Evolutionary conservation across 1,140 invertebrate species (phyloP), one percentile per base, ranked within the genome.

Genomic region (Heliconius melpomene): DNA sequence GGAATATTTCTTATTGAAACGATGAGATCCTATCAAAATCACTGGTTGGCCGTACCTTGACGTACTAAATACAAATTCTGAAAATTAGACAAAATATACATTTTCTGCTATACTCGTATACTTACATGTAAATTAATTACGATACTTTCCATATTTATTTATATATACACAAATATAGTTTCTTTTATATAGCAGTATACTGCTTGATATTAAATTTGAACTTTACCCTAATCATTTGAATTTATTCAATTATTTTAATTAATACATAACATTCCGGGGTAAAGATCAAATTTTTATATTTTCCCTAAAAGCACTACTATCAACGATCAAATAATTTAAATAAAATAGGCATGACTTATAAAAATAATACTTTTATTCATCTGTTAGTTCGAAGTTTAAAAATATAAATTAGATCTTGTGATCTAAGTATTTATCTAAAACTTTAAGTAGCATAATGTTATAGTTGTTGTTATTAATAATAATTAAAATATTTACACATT

Each of bases 11-110:
- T 74, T 82, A 46, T 79, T 87, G 36, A 87, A 90, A 2, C 89
- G 83, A 36, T 87, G 82, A 3, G 70, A 46, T 3, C 89, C 89
- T n/a, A 87, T 79, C 66, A 85, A 81, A 74, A 90, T 88, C 26
- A 88, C 87, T 11, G 86, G 88, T 7, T 85, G 86, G 5, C 89
- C 89, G 60, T 72, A 76, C 8, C 71, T 75, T 1, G 89, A 88
- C 40, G 71, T 79, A 38, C 80, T 54, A 50, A 85, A 86, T 73
- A 82, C 73, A 16, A 83, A 78, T 32, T 76, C 84, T 84, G 87
- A 72, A 79, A 85, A 32, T 46, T 40, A 74, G 57, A 40, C 13
- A 23, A 66, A 11, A 66, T 52, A 66, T 66, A 66, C 11, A 3
- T 66, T 66, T 66, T 16, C n/a, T 11, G 5, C 1, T 66, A 9